Evolutionary conservation across 2,888 invertebrate species (phyloP).

Genomic region (Sesia bembeciformis): DNA sequence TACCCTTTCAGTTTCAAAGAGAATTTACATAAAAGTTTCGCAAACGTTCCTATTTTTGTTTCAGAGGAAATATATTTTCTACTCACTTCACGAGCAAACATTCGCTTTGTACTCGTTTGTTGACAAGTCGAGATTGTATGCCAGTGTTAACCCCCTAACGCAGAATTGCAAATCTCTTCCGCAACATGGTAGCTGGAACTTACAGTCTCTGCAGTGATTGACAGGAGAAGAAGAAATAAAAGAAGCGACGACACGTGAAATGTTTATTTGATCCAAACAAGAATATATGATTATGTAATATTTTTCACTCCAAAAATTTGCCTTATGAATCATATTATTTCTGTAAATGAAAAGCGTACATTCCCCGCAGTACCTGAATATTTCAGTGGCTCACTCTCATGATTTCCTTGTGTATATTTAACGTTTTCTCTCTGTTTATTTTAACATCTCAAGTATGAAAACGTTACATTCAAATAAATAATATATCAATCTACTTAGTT

Average conservation of each 20-base stretch:
- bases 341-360: slow-evolving; percentile 1
- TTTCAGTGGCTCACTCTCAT: slow-evolving; percentile 30
- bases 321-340: background rate
- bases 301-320: background rate
- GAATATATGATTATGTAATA: background rate
- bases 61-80: background rate
- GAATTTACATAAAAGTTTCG: background rate
- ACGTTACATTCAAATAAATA: background rate
- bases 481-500: slow-evolving; percentile 1
- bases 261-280: background rate
- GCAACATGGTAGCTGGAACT: slow-evolving; percentile 16
- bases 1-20: background rate
- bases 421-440: slow-evolving; percentile 20
- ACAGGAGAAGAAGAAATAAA: background rate
- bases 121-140: slow-evolving; percentile 10
- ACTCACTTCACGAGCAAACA: background rate
- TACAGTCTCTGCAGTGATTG: background rate
- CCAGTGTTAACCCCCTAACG: slow-evolving; percentile 1
- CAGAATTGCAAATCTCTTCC: slow-evolving; percentile 19
- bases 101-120: slow-evolving; percentile 6
- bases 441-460: slow-evolving; percentile 11
- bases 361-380: slow-evolving; percentile 21
- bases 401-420: slow-evolving; percentile 39
- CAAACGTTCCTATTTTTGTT: background rate
- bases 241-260: background rate